Conservation (phyloP, 2,888 invertebrate genomes). For the Elysia crispata region DNA sequence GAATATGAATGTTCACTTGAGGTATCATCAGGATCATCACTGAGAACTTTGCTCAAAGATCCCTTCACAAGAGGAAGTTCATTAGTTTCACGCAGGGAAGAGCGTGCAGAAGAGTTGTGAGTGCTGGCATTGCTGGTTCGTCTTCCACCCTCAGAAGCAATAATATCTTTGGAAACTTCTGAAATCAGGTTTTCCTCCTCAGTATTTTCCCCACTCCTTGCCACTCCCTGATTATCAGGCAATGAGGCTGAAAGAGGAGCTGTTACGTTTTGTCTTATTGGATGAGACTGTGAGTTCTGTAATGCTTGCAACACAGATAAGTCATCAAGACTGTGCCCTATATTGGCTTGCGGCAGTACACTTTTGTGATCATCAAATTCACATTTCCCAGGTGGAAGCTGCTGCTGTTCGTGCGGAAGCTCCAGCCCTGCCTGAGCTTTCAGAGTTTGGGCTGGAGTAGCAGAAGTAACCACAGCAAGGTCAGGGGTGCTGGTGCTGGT, state of each 20-base stretch:
- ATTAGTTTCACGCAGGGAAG: not conserved
- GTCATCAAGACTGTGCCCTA: not conserved
- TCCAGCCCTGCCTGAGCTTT: too few relatives aligned
- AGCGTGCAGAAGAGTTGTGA: not conserved
- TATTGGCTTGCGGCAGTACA: conserved; percentile 68
- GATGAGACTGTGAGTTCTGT: not conserved
- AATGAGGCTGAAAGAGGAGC: not conserved
- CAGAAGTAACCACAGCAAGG: conserved; percentile 80
- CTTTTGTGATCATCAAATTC: too few relatives aligned
- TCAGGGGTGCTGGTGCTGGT: conserved; percentile 90
- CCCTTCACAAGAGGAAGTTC: not conserved
- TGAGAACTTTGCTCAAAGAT: conserved; percentile 21
- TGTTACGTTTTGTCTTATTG: not conserved
- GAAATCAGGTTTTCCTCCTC: not conserved
- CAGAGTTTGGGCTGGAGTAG: too few relatives aligned
- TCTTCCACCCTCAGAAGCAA: conserved; percentile 23
- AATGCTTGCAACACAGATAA: not conserved
- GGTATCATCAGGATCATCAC: conserved; percentile 62
- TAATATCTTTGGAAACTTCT: conserved; percentile 34
- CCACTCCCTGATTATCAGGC: not conserved
- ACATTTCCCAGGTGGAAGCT: too few relatives aligned
- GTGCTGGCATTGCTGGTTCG: too few relatives aligned
- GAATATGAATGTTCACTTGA: conserved; percentile 71
- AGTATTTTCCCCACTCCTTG: not conserved
- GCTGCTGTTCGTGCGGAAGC: too few relatives aligned